Evolutionary conservation across 2,113 vertebrate genomes (phyloP).

Genomic region (Embiotoca jacksoni): DNA sequence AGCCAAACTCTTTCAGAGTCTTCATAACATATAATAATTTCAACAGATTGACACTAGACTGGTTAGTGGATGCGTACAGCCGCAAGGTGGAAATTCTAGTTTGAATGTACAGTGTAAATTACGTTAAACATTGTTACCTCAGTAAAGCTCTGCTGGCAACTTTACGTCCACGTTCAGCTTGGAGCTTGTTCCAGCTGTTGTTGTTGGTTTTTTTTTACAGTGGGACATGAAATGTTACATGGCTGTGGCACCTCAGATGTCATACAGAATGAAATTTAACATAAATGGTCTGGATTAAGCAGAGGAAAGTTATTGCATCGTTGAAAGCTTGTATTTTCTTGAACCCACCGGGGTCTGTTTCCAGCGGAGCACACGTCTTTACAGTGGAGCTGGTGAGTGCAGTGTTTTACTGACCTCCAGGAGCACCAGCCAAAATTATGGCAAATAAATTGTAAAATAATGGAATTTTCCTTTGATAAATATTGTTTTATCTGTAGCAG

Average conservation of each 20-base stretch:
- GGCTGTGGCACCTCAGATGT: not conserved
- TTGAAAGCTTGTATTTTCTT: constrained; percentile 29
- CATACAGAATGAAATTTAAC: not conserved
- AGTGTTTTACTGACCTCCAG: constrained; percentile 16
- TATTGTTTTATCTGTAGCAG: too few relatives aligned
- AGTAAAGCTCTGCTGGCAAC: too few relatives aligned
- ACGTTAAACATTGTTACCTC: too few relatives aligned
- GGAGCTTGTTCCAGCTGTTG: too few relatives aligned
- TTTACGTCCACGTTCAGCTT: too few relatives aligned
- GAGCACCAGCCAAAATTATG: constrained; percentile 15
- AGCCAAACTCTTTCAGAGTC: too few relatives aligned
- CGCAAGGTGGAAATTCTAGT: too few relatives aligned
- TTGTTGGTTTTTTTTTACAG: not conserved
- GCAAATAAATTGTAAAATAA: constrained; percentile 30
- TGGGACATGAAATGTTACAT: not conserved
- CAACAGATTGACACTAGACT: too few relatives aligned
- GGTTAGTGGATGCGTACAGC: too few relatives aligned
- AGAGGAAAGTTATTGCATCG: constrained; percentile 24
- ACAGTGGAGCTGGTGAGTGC: constrained; percentile 28
- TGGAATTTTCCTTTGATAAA: constrained; percentile 9
- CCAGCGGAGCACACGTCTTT: constrained; percentile 33
- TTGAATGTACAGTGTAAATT: too few relatives aligned
- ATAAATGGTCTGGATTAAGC: constrained; percentile 17
- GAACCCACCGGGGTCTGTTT: constrained; percentile 21
- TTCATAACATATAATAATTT: too few relatives aligned